Base-by-base conservation (phyloP, 2,797 vertebrate genomes). In the Pipistrellus pygmaeus region DNA sequence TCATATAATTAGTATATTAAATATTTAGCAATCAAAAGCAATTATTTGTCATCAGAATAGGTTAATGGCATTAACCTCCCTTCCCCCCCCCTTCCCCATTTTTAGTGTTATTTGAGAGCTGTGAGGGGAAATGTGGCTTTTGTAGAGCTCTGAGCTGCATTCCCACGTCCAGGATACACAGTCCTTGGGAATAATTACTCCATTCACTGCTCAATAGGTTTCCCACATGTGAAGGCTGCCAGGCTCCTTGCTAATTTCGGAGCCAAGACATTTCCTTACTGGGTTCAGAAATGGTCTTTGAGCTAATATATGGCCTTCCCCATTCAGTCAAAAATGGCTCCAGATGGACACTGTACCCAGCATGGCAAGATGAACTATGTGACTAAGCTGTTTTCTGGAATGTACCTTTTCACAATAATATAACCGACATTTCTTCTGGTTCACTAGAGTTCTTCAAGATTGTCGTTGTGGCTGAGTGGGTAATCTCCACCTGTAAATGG, bases 181-280 rank as follows among this genome's bases (percentile, higher is more conserved):
- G n/a, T 94, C 38, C 27, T 86, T 51, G 68, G 62, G 82, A 94
- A 96, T 97, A 95, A 95, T 96, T 92, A 81, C 88, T 76, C 95
- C 92, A 88, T 81, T 97, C 90, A 95, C 90, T 87, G 75, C 73
- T 95, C 53, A 76, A 68, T 95, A 96, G 86, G 14, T 95, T 95
- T 96, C 75, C 86, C 64, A 83, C 64, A 89, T 72, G 73, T 88
- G 57, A 87, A 83, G 35, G 30, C 89, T 96, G 84, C 94, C 86
- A 94, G 0, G 60, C 41, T 96, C n/a, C 20, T 78, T 30, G 69
- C 91, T 96, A 96, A 94, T 90, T 96, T 96, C 86, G 90, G 83
- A 96, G 48, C 88, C 90, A 86, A 88, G 92, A 87, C 69, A 68
- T 86, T 97, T 95, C 71, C 90, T 90, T 95, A 62, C 87, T 69